These are phyloP conservation scores for Drosophila cracens DNA, from an alignment of 2,888 invertebrate genomes.

Conservation along the genomic window DNA sequence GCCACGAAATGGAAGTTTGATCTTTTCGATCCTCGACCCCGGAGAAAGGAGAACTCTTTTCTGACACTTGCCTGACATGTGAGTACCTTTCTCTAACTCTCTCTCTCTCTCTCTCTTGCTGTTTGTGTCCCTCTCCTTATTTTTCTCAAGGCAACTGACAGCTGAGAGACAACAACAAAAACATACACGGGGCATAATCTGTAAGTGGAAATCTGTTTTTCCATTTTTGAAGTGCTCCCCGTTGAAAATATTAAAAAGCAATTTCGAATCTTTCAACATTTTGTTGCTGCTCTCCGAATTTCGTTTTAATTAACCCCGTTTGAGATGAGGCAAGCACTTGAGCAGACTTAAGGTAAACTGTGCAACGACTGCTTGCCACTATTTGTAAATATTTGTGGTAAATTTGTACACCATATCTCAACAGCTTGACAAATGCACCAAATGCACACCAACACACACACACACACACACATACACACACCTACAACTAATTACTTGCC, in stretches of 20 bases:
- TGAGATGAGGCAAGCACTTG: conserved; percentile 42
- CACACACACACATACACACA: conserved; percentile 25
- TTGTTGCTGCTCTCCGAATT: conserved; percentile 33
- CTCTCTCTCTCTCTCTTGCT: neutral
- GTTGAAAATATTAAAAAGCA: conserved; percentile 78
- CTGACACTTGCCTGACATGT: conserved; percentile 42
- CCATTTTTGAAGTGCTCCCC: conserved; percentile 37
- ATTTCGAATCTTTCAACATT: conserved; percentile 58
- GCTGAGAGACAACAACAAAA: conserved; percentile 7
- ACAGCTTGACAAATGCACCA: conserved; percentile 54
- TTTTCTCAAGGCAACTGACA: conserved; percentile 19
- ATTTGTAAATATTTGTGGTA: conserved; percentile 72
- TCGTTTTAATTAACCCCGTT: conserved; percentile 67
- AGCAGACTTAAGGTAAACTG: conserved; percentile 60
- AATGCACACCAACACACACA: conserved; percentile 21
- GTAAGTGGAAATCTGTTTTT: conserved; percentile 70
- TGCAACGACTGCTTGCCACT: conserved; percentile 18
- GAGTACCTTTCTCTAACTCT: neutral
- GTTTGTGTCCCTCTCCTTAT: neutral
- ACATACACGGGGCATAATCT: conserved; percentile 54
- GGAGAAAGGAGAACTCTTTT: conserved; percentile 10
- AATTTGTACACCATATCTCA: conserved; percentile 48
- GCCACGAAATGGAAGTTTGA: conserved; percentile 9
- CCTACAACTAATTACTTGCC: conserved; percentile 70
- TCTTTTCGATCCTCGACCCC: conserved; percentile 29